Evolutionary conservation across 2,797 vertebrate genomes (phyloP), one percentile per base, ranked within the genome.

Genomic region (Graptemys geographica): DNA sequence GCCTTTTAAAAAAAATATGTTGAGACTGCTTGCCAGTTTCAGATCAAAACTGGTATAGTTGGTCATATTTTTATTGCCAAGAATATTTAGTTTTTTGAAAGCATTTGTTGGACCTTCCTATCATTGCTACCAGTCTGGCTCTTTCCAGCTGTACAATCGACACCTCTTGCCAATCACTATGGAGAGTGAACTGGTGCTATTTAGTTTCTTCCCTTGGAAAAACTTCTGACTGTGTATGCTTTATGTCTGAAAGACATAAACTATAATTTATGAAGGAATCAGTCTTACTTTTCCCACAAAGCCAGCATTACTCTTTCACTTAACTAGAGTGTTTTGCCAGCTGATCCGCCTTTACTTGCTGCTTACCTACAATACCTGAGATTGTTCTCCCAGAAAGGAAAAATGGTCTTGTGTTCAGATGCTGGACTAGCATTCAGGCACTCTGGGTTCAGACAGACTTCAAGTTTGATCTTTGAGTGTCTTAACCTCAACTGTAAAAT

Each of bases 51-150:
- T 94, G n/a, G 87, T 93, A 90, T 84, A 96, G 89, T 82, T 90
- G 89, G 86, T 96, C 83, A 88, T 94, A 93, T 95, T 96, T 90
- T 90, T 87, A 89, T 90, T 96, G 92, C 93, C 95, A 95, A 95
- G 94, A 97, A 92, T 94, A 96, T 96, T 90, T 88, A 90, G 9
- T 87, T 87, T 96, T 92, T 95, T 93, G 79, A 90, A 94, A 92
- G 76, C 81, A 95, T 96, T 53, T 87, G 3, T 94, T 93, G 84
- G 90, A n/a, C 12, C 80, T 69, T 83, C n/a, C 6, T 95, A 79
- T 76, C 9, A 44, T n/a, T 88, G 82, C 74, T 96, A 86, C 62
- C 84, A 86, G 41, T 87, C 88, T 97, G 93, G 25, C 81, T 91
- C 53, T 92, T 90, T 89, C 59, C 76, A 92, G 86, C 87, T 93